Percentiles rank a stretch among this genome's conserved stretches.
Evolutionary conservation across 2,797 vertebrate genomes (phyloP).

Genomic region (Hippopotamyrus pictus): DNA sequence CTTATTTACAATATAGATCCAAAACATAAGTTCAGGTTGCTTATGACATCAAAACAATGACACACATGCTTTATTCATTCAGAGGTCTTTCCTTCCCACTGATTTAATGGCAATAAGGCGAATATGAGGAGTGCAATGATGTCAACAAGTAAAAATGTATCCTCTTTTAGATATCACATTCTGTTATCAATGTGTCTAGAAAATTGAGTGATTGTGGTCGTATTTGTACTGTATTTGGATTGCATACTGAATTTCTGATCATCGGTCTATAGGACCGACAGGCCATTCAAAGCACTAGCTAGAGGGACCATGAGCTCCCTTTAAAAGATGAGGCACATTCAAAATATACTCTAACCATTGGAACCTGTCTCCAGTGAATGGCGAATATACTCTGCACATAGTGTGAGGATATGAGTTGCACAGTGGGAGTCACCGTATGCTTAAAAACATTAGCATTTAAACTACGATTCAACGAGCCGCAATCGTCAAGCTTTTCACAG

Average conservation of each 20-base stretch:
- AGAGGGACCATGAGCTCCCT: not conserved
- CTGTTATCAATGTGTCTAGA: not conserved
- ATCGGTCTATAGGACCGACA: not conserved
- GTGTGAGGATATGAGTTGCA: not conserved
- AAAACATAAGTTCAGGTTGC: not conserved
- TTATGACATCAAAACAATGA: not conserved
- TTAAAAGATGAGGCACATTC: not conserved
- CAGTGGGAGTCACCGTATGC: not conserved
- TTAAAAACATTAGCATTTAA: not conserved
- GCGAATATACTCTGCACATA: not conserved
- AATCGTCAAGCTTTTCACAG: not conserved
- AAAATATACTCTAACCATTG: not conserved
- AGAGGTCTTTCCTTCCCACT: not conserved
- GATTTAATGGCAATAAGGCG: not conserved
- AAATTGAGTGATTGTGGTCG: not conserved
- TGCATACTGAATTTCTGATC: not conserved
- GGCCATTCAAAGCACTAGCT: not conserved
- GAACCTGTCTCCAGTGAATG: not conserved
- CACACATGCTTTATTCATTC: not conserved
- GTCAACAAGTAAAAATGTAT: not conserved
- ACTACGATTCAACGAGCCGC: not conserved
- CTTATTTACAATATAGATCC: not conserved
- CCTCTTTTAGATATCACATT: not conserved
- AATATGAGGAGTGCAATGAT: not conserved
- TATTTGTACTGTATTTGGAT: not conserved